A percentile compares a stretch with the other conserved stretches of the same genome.
These are phyloP conservation scores for Otis tarda DNA, from an alignment of 2,113 vertebrate species.

Conservation along the genomic window DNA sequence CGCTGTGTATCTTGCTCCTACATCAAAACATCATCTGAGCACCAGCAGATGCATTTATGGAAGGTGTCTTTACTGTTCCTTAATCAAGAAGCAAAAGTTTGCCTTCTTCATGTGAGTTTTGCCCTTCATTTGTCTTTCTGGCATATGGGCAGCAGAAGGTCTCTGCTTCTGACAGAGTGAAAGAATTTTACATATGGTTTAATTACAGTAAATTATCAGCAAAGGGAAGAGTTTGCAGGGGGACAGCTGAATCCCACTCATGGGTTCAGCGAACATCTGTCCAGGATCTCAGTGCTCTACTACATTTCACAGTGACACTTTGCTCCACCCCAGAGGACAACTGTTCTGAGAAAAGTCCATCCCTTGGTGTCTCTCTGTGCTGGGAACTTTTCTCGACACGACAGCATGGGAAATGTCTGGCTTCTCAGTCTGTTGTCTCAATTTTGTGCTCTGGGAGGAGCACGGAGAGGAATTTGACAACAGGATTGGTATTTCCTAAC, in stretches of 20 bases:
- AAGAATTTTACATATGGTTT: conserved; percentile 53
- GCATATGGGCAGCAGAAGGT: conserved; percentile 67
- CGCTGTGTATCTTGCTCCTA: accelerated
- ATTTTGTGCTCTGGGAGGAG: not conserved
- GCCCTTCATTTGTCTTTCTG: conserved; percentile 65
- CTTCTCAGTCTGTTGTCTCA: not conserved
- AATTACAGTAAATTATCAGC: conserved; percentile 55
- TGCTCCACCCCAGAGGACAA: not conserved
- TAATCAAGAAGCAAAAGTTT: not conserved
- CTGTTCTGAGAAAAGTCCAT: not conserved
- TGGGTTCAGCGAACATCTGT: not conserved
- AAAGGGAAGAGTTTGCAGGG: conserved; percentile 19
- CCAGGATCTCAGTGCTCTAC: not conserved
- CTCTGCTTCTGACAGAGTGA: conserved; percentile 38
- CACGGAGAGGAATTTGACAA: not conserved
- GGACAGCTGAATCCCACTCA: conserved; percentile 26
- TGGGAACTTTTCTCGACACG: not conserved
- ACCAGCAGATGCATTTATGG: not conserved
- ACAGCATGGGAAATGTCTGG: not conserved
- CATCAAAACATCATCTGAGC: not conserved
- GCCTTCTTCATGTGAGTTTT: not conserved
- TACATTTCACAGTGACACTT: not conserved
- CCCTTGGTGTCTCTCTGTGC: not conserved
- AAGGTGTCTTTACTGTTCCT: not conserved
- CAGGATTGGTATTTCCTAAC: not conserved